These are phyloP conservation scores for Apteryx owenii DNA, from an alignment of 2,113 vertebrate species.

Conservation along the genomic window DNA sequence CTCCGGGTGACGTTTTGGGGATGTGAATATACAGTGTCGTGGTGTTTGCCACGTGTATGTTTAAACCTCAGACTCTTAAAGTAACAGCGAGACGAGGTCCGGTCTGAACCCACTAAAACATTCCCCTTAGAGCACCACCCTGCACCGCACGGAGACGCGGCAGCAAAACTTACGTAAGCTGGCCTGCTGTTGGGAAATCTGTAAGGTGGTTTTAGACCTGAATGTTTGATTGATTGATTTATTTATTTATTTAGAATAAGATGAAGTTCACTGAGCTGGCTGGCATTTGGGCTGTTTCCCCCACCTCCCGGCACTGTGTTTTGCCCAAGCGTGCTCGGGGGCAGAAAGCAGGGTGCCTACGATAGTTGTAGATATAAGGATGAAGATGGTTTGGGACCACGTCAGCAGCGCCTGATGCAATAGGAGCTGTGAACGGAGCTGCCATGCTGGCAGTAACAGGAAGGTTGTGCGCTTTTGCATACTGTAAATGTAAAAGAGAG, in stretches of 20 bases:
- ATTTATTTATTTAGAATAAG: not conserved
- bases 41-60: not conserved
- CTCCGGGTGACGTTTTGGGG: not conserved
- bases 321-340: not conserved
- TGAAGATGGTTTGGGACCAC: not conserved
- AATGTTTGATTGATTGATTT: not conserved
- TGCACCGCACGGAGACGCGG: rapidly evolving
- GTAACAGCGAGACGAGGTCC: not conserved
- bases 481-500: not conserved
- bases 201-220: not conserved
- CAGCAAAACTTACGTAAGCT: not conserved
- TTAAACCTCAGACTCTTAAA: slow-evolving; percentile 8
- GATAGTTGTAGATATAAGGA: not conserved
- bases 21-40: rapidly evolving
- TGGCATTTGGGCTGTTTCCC: rapidly evolving
- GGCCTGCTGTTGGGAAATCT: not conserved
- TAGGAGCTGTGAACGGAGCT: not conserved
- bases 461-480: not conserved
- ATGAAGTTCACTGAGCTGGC: not conserved
- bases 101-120: not conserved
- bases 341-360: too few relatives aligned
- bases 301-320: not conserved
- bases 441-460: not conserved
- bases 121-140: not conserved
- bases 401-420: rapidly evolving